These are phyloP conservation scores for Steinernema feltiae DNA, from an alignment of 1,140 invertebrate genomes.

Conservation along the genomic window DNA sequence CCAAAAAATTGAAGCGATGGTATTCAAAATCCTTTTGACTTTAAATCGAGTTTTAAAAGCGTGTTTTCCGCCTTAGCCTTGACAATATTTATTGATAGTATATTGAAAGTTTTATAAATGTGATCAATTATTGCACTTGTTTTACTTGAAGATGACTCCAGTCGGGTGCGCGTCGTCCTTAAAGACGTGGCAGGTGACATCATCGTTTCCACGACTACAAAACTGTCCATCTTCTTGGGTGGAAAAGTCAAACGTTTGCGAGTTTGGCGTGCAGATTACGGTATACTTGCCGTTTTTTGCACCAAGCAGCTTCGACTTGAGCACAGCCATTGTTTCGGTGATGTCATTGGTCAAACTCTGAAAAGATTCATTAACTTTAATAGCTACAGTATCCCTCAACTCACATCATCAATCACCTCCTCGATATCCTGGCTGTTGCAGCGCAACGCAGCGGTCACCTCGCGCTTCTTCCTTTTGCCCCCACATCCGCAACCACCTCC, in stretches of 20 bases:
- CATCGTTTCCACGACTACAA: neutral
- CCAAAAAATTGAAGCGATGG: too few relatives aligned
- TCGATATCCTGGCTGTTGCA: too few relatives aligned
- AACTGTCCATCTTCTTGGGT: neutral
- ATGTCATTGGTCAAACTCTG: neutral
- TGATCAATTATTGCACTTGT: neutral
- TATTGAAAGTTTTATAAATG: too few relatives aligned
- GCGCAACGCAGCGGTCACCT: too few relatives aligned
- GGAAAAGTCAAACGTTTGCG: neutral
- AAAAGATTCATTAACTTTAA: too few relatives aligned
- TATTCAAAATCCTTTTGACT: too few relatives aligned
- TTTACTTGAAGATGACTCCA: neutral
- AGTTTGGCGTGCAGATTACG: neutral
- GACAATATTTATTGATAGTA: too few relatives aligned
- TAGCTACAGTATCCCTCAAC: neutral
- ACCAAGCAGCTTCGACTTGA: neutral
- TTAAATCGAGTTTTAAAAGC: too few relatives aligned
- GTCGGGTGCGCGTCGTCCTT: neutral
- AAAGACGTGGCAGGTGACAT: neutral
- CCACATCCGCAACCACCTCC: too few relatives aligned
- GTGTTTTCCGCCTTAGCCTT: too few relatives aligned
- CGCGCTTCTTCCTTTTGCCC: too few relatives aligned
- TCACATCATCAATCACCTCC: neutral
- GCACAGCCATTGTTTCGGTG: neutral
- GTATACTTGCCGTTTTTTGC: neutral